Evolutionary conservation across 2,113 vertebrate species (phyloP).

Genomic region (Oenanthe melanoleuca): DNA sequence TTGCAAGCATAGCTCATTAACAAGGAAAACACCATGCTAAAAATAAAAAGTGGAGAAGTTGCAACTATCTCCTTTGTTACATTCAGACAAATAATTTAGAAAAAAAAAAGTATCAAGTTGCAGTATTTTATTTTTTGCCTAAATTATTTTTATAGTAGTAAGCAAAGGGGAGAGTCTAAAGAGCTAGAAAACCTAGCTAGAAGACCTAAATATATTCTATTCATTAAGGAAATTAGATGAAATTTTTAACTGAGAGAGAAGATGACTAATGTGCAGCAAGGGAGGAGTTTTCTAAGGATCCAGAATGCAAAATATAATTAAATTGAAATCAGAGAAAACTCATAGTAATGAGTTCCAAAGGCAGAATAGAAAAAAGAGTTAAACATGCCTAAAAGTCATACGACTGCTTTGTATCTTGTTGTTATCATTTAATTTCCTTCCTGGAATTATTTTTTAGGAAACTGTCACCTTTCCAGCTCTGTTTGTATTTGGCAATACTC

Average conservation of each 20-base stretch:
- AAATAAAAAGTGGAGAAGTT: not conserved
- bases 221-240: not conserved
- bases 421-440: constrained; percentile 57
- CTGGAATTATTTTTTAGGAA: constrained; percentile 64
- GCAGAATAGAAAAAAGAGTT: not conserved
- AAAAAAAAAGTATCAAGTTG: not conserved
- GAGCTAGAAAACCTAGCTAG: not conserved
- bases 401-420: not conserved
- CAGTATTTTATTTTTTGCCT: not conserved
- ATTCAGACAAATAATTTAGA: not conserved
- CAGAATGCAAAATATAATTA: not conserved
- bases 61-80: not conserved
- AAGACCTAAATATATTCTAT: not conserved
- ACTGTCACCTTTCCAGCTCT: constrained; percentile 41
- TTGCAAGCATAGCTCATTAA: not conserved
- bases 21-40: not conserved
- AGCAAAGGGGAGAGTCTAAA: not conserved
- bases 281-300: not conserved
- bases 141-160: not conserved
- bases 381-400: not conserved
- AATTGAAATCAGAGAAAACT: not conserved
- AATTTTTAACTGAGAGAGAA: not conserved
- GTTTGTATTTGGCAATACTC: constrained; percentile 41
- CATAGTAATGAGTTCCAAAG: not conserved
- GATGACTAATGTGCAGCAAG: not conserved